Conservation (phyloP, 2,888 invertebrate genomes). For the Agrilus biguttatus region DNA sequence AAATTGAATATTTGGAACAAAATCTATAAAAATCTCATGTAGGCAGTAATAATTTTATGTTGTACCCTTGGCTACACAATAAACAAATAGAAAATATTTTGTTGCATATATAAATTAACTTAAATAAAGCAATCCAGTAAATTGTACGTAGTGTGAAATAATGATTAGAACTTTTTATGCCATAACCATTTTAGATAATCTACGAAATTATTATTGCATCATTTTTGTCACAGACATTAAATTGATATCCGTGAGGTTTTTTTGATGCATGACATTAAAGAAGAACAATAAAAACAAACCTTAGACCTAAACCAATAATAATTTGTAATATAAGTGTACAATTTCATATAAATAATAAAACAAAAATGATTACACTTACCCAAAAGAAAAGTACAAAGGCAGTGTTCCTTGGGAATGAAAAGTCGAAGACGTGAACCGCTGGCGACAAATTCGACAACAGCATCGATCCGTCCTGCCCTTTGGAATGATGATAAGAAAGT, state of each 20-base stretch:
- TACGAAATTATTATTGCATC: slow-evolving; percentile 10
- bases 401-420: slow-evolving; percentile 89
- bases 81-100: too few relatives aligned
- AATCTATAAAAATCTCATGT: too few relatives aligned
- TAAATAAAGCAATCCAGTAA: neutral
- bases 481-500: slow-evolving; percentile 90
- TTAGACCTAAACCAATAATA: too few relatives aligned
- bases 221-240: slow-evolving; percentile 3
- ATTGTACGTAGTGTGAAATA: slow-evolving; percentile 10
- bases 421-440: slow-evolving; percentile 89
- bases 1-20: too few relatives aligned
- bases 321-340: neutral
- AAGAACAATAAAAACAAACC: neutral
- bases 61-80: too few relatives aligned
- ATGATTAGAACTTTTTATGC: slow-evolving; percentile 2
- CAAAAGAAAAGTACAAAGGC: slow-evolving; percentile 85
- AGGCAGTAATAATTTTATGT: too few relatives aligned
- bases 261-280: slow-evolving; percentile 4
- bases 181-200: slow-evolving; percentile 8
- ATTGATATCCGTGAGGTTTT: slow-evolving; percentile 5
- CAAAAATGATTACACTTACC: slow-evolving; percentile 41
- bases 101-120: neutral
- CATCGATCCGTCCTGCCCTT: slow-evolving; percentile 79
- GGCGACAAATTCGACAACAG: slow-evolving; percentile 91
- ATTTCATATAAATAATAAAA: too few relatives aligned